Conservation (phyloP, 2,797 vertebrate genomes). For the Molossus alvarezi region DNA sequence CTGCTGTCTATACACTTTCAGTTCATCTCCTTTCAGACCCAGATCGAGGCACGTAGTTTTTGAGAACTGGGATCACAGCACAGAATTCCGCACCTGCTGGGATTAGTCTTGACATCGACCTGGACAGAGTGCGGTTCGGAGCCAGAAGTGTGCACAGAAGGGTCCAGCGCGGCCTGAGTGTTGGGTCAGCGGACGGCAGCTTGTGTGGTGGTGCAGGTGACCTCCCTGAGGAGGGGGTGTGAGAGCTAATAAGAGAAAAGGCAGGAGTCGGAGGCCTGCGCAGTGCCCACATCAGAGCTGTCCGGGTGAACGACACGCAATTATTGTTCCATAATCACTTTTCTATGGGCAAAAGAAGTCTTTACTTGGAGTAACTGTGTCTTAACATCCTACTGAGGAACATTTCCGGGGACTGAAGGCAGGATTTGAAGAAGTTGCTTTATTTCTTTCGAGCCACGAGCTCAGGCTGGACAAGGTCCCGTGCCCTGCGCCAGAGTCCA, state of each 20-base stretch:
- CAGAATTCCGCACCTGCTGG: not conserved
- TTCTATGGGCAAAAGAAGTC: not conserved
- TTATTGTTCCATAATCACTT: constrained; percentile 33
- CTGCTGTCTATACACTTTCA: constrained; percentile 4
- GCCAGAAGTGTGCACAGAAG: not conserved
- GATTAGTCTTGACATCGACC: not conserved
- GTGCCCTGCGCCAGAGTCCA: no score
- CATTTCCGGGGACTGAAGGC: constrained; percentile 21
- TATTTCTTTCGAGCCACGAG: not conserved
- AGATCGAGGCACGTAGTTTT: not conserved
- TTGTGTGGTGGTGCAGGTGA: no score
- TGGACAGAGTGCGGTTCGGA: not conserved
- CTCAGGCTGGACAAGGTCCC: not conserved
- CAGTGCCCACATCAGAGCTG: no score
- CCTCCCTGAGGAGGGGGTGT: no score
- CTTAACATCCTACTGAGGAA: not conserved
- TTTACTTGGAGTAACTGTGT: constrained; percentile 2
- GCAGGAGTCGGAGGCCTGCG: no score
- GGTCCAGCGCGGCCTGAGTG: no score
- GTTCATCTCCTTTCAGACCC: not conserved
- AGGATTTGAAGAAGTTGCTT: constrained; percentile 28
- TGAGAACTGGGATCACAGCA: not conserved
- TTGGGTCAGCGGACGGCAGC: no score
- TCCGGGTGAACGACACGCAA: not conserved
- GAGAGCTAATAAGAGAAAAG: no score